phyloP scores from a whole-genome alignment of 2,797 vertebrate genomes.

The Hyperoplus lanceolatus region DNA sequence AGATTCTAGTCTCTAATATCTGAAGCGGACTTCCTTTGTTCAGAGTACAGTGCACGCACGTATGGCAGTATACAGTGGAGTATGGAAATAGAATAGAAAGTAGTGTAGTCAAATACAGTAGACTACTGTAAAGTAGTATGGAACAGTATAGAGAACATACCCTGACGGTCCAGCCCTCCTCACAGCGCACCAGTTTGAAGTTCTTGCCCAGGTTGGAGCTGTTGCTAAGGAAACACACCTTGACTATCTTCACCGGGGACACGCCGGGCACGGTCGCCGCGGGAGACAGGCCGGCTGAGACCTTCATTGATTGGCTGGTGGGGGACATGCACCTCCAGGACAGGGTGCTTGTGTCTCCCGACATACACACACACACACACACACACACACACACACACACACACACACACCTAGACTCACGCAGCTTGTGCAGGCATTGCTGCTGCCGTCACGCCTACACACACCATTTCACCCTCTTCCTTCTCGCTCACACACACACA shows the following conservation, averaged over 20 bases:
- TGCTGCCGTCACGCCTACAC: neutral
- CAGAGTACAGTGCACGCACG: too few relatives aligned
- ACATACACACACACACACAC: slow-evolving; percentile 72
- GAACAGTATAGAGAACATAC: slow-evolving; percentile 51
- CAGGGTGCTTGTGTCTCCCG: slow-evolving; percentile 79
- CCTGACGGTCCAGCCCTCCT: slow-evolving; percentile 89
- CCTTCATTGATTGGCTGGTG: slow-evolving; percentile 29
- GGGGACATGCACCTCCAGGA: slow-evolving; percentile 77
- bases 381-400: slow-evolving; percentile 19
- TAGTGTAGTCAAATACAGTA: neutral
- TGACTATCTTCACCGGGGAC: slow-evolving; percentile 89
- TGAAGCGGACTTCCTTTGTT: neutral
- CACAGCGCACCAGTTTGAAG: slow-evolving; percentile 96
- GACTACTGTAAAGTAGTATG: neutral
- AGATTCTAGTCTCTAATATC: neutral
- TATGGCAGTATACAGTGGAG: neutral
- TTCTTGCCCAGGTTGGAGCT: slow-evolving; percentile 93
- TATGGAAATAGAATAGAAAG: neutral
- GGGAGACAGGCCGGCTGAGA: slow-evolving; percentile 31
- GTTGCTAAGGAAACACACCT: slow-evolving; percentile 96
- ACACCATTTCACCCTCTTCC: slow-evolving; percentile 14
- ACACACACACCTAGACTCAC: slow-evolving; percentile 10
- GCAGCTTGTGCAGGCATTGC: neutral
- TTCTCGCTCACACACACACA: slow-evolving; percentile 5
- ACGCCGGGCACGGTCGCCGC: slow-evolving; percentile 39